Evolutionary conservation across 2,888 invertebrate genomes (phyloP), one percentile per base, ranked within the genome.

Genomic region (Rhogogaster chlorosoma): DNA sequence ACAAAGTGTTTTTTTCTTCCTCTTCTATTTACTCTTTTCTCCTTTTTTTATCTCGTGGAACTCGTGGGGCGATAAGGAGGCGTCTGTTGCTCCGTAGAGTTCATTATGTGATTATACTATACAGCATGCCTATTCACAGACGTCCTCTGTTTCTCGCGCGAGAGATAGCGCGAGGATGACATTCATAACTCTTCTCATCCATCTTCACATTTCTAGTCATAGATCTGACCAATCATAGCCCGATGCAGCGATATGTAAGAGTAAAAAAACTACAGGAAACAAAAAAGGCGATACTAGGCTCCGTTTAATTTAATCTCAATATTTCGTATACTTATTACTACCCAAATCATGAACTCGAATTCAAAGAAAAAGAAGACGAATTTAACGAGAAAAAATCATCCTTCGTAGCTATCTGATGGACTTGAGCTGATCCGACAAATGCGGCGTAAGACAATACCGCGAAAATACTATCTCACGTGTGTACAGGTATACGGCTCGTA

Each of bases 81-180:
- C 73, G 73, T 73, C 42, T 73, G 73, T 42, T 73, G 73, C 42
- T 42, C 42, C 73, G 73, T 73, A 73, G 42, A 42, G 73, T 73
- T 73, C 73, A 73, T 73, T 73, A 42, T 73, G 73, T 73, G 73
- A 73, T 73, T 73, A 73, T 73, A 73, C 36, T 67, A 67, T 32
- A 67, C 32, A 67, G 5, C 67, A 67, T 32, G 67, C 32, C 32
- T 67, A 67, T 67, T 67, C 67, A 67, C 67, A 67, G 67, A 32
- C 67, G 18, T 29, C 26, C 67, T 42, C 71, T 73, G 71, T 73
- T 73, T 73, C 71, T 73, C 42, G 71, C 71, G 38, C 15, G 71
- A 5, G 71, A 73, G 71, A 73, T 73, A 73, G 36, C 71, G 71
- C 29, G 67, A 67, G 49, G 67, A 67, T 67, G 67, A 67, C 67